A percentile compares a stretch with the other conserved stretches of the same genome.
Evolutionary conservation across 2,113 vertebrate species (phyloP).

Genomic region (Python bivittatus): DNA sequence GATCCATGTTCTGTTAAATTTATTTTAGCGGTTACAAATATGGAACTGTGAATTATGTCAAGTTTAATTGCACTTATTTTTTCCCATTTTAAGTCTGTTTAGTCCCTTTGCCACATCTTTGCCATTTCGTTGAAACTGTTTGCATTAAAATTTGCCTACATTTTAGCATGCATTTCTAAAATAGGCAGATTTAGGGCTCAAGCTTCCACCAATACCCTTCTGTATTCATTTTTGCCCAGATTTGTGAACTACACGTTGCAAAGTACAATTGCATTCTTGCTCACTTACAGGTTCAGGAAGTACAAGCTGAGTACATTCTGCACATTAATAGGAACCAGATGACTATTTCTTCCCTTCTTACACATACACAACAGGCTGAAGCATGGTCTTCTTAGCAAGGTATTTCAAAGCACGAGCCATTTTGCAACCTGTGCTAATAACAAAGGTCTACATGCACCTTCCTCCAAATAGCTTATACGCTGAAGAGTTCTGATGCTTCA

Average conservation of each 20-base stretch:
- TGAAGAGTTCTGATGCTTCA: background rate
- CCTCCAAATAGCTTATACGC: background rate
- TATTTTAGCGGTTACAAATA: background rate
- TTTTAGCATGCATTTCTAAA: background rate
- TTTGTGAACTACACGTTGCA: background rate
- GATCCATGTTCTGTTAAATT: background rate
- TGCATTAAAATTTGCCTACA: background rate
- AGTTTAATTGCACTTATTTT: background rate
- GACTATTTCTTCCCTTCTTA: background rate
- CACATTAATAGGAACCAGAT: background rate
- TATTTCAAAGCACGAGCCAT: background rate
- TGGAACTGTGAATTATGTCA: background rate
- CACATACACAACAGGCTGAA: background rate
- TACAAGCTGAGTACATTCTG: background rate
- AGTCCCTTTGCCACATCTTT: background rate
- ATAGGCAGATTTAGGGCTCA: background rate
- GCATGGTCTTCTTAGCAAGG: background rate
- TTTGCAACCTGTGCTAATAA: background rate
- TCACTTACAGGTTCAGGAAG: background rate
- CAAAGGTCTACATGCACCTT: background rate
- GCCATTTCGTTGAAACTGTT: background rate
- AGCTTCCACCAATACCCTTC: background rate
- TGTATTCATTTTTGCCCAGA: background rate
- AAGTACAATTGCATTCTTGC: background rate
- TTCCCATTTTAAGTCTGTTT: background rate